Percentiles rank a stretch among this genome's conserved stretches.
These are phyloP conservation scores for Ferrisia virgata DNA, from an alignment of 2,888 invertebrate genomes.

Conservation along the genomic window DNA sequence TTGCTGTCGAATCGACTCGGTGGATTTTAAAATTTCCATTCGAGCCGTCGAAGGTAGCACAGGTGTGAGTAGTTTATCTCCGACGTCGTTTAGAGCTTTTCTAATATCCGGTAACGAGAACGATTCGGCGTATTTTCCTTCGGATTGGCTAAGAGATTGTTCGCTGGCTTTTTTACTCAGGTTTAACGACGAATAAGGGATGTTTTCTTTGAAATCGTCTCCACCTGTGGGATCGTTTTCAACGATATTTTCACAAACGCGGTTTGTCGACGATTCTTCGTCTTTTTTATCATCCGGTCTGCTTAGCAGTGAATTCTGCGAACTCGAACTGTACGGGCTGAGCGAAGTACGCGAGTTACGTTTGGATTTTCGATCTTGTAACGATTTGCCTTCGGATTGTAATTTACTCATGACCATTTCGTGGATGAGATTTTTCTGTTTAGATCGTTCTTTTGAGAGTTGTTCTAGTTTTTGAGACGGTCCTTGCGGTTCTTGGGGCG, in stretches of 20 bases:
- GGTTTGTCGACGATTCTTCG: not conserved
- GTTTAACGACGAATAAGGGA: not conserved
- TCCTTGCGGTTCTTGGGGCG: constrained; percentile 35
- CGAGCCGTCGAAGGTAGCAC: constrained; percentile 32
- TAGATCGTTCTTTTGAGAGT: constrained; percentile 73
- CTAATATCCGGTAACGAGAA: constrained; percentile 56
- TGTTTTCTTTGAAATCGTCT: not conserved
- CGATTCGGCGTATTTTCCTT: constrained; percentile 51
- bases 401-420: constrained; percentile 79
- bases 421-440: constrained; percentile 79
- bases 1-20: constrained; percentile 60
- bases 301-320: constrained; percentile 46
- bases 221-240: not conserved
- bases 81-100: constrained; percentile 52
- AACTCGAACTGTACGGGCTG: constrained; percentile 48
- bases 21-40: constrained; percentile 54
- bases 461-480: constrained; percentile 68
- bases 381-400: constrained; percentile 59
- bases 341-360: constrained; percentile 51
- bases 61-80: constrained; percentile 49
- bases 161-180: constrained; percentile 17
- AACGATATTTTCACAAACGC: not conserved
- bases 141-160: not conserved
- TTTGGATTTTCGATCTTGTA: constrained; percentile 59
- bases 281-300: constrained; percentile 22